phyloP scores from a whole-genome alignment of 1,140 invertebrate genomes.

The Danaus melanippus region DNA sequence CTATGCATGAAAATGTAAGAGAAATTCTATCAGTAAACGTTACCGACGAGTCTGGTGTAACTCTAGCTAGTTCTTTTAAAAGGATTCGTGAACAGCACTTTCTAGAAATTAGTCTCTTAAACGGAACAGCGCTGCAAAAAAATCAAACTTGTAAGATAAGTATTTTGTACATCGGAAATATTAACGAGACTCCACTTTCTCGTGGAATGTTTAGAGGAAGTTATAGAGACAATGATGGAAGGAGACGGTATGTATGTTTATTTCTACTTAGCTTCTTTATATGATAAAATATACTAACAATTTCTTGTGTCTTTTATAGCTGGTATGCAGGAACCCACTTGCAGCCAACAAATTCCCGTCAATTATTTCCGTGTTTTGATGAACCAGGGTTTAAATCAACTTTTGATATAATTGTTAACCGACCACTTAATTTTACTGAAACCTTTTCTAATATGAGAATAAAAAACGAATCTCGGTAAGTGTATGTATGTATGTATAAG shows the following conservation, averaged over 20 bases:
- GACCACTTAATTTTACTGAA: constrained; percentile 40
- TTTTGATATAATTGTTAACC: constrained; percentile 72
- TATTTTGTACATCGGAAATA: constrained; percentile 51
- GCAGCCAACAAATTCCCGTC: constrained; percentile 86
- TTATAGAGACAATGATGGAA: constrained; percentile 40
- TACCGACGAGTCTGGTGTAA: constrained; percentile 16
- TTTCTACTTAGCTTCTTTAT: too few relatives aligned
- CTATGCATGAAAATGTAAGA: constrained; percentile 56
- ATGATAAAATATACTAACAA: constrained; percentile 3
- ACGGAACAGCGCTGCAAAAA: constrained; percentile 34
- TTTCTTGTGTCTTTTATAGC: constrained; percentile 50
- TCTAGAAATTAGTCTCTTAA: constrained; percentile 41
- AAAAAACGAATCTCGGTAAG: constrained; percentile 25
- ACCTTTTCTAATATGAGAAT: constrained; percentile 56
- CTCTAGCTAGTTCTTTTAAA: constrained; percentile 33
- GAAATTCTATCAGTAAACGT: constrained; percentile 37
- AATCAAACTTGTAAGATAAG: constrained; percentile 32
- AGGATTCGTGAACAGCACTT: constrained; percentile 45
- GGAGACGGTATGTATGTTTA: constrained; percentile 39
- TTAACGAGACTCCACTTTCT: constrained; percentile 59
- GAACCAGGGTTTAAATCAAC: constrained; percentile 90
- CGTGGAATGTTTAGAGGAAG: constrained; percentile 60
- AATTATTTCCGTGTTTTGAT: constrained; percentile 92
- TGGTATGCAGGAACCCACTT: constrained; percentile 86
- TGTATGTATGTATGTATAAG: constrained; percentile 7